Evolutionary conservation across 2,888 invertebrate genomes (phyloP).

Genomic region (Cenopis cana): DNA sequence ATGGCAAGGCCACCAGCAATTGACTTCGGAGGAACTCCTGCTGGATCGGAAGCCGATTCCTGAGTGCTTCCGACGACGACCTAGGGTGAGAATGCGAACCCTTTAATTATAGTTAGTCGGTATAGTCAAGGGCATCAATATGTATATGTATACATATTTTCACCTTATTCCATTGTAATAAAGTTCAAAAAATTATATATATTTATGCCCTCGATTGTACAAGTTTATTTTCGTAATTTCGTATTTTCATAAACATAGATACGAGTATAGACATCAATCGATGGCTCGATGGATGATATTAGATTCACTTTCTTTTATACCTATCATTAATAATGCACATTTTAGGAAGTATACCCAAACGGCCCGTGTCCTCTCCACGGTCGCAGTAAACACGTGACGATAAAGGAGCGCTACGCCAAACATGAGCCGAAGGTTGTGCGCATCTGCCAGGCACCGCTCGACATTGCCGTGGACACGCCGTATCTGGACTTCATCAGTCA

Average conservation of each 20-base stretch:
- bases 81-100: slow-evolving; percentile 45
- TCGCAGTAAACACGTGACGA: slow-evolving; percentile 52
- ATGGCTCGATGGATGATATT: too few species aligned
- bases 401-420: slow-evolving; percentile 51
- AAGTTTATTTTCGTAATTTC: too few species aligned
- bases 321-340: too few species aligned
- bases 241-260: too few species aligned
- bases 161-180: too few species aligned
- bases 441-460: slow-evolving; percentile 67
- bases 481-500: slow-evolving; percentile 61
- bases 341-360: slow-evolving; percentile 68
- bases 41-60: slow-evolving; percentile 61
- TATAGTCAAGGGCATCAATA: too few species aligned
- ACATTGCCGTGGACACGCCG: slow-evolving; percentile 60
- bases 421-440: slow-evolving; percentile 55
- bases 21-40: slow-evolving; percentile 49
- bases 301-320: too few species aligned
- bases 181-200: too few species aligned
- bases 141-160: too few species aligned
- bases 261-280: too few species aligned
- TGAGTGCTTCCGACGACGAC: slow-evolving; percentile 63
- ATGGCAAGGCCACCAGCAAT: slow-evolving; percentile 26
- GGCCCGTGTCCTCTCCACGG: slow-evolving; percentile 64
- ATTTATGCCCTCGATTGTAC: too few species aligned
- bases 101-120: too few species aligned